Conservation (phyloP, 2,797 vertebrate species). For the Enteromius radiatus region DNA sequence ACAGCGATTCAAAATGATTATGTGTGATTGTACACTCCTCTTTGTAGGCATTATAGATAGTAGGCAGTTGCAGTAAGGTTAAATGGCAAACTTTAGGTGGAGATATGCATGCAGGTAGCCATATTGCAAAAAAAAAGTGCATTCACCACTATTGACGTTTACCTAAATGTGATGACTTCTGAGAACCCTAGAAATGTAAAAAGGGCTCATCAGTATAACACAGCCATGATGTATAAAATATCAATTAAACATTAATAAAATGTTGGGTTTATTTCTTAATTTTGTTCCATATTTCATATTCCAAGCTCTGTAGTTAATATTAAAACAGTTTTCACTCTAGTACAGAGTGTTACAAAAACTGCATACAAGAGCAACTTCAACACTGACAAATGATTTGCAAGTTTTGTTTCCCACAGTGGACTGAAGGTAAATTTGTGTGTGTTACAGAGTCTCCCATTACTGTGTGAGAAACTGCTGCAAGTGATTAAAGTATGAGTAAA, state of each 20-base stretch:
- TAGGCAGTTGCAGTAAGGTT: background rate
- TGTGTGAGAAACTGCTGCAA: background rate
- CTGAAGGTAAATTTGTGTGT: background rate
- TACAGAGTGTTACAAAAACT: background rate
- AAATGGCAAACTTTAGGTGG: background rate
- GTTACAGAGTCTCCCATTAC: background rate
- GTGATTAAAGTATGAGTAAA: background rate
- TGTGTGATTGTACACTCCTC: slow-evolving; percentile 7
- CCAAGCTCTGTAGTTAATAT: background rate
- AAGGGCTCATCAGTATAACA: background rate
- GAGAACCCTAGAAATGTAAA: background rate
- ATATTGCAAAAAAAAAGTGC: too few relatives aligned
- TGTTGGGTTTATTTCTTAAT: background rate
- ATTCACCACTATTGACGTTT: background rate
- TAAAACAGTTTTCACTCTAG: background rate
- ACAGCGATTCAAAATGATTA: background rate
- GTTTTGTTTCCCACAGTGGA: background rate
- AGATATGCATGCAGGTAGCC: too few relatives aligned
- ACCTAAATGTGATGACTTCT: background rate
- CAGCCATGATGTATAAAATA: background rate
- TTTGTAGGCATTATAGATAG: background rate
- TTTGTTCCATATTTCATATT: background rate
- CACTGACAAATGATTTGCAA: background rate
- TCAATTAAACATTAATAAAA: background rate
- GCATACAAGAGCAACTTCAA: background rate